A percentile compares a stretch with the other conserved stretches of the same genome.
phyloP scores from a whole-genome alignment of 2,888 invertebrate species.

The Drosophila ochracea region DNA sequence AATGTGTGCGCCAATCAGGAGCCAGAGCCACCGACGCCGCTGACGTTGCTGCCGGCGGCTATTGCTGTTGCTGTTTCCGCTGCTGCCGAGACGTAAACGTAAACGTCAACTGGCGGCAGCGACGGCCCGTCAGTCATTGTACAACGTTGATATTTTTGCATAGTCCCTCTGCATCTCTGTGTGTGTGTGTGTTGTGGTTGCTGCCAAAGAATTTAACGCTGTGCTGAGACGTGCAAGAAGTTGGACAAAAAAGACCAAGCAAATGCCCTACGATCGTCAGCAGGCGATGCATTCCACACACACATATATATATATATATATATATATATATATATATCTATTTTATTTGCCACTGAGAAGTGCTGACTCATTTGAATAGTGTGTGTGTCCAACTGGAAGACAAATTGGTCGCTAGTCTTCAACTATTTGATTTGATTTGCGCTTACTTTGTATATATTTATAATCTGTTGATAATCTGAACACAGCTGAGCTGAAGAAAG shows the following conservation, averaged over 20 bases:
- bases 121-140: conserved; percentile 39
- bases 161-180: conserved; percentile 3
- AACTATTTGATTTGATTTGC: background rate
- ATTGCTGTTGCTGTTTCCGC: background rate
- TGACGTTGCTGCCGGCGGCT: background rate
- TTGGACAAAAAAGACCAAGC: conserved; percentile 46
- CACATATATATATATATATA: background rate
- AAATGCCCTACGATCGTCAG: conserved; percentile 38
- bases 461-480: background rate
- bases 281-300: conserved; percentile 1
- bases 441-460: background rate
- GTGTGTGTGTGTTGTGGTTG: conserved; percentile 18
- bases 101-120: conserved; percentile 26
- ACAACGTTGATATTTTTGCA: conserved; percentile 46
- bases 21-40: conserved; percentile 54
- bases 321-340: background rate
- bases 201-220: conserved; percentile 53
- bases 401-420: background rate
- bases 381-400: background rate
- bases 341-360: background rate
- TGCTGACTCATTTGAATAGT: background rate
- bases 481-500: background rate
- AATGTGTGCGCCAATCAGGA: conserved; percentile 80
- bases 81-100: conserved; percentile 16
- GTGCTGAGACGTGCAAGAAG: conserved; percentile 40